phyloP scores from a whole-genome alignment of 2,113 vertebrate genomes.

The Rafetus swinhoei region DNA sequence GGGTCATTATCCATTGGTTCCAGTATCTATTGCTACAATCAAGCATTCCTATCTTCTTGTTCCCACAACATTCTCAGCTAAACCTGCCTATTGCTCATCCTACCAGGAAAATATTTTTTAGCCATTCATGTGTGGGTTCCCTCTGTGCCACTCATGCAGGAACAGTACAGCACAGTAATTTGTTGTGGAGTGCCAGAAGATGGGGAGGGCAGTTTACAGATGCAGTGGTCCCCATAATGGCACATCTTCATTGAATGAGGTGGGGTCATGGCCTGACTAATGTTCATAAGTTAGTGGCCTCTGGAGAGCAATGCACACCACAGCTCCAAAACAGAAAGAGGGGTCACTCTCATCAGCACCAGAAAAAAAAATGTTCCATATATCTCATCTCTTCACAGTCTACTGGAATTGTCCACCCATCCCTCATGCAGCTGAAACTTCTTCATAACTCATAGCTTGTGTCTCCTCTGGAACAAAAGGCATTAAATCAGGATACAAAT shows the following conservation, averaged over 20 bases:
- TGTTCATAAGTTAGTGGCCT: neutral
- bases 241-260: neutral
- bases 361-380: neutral
- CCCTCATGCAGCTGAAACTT: neutral
- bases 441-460: neutral
- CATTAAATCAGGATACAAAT: neutral
- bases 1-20: neutral
- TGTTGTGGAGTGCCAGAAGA: neutral
- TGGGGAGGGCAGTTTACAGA: neutral
- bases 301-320: neutral
- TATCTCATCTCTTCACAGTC: neutral
- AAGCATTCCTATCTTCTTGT: neutral
- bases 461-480: rapidly evolving
- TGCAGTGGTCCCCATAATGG: neutral
- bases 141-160: neutral
- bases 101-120: rapidly evolving
- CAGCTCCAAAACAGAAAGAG: rapidly evolving
- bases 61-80: rapidly evolving
- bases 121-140: rapidly evolving
- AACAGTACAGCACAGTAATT: rapidly evolving
- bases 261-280: neutral
- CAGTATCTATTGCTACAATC: neutral
- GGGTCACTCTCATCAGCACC: neutral
- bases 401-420: too few species aligned
- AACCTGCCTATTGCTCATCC: neutral